Base-by-base conservation (phyloP, 2,113 vertebrate species). In the Rhinichthys klamathensis region DNA sequence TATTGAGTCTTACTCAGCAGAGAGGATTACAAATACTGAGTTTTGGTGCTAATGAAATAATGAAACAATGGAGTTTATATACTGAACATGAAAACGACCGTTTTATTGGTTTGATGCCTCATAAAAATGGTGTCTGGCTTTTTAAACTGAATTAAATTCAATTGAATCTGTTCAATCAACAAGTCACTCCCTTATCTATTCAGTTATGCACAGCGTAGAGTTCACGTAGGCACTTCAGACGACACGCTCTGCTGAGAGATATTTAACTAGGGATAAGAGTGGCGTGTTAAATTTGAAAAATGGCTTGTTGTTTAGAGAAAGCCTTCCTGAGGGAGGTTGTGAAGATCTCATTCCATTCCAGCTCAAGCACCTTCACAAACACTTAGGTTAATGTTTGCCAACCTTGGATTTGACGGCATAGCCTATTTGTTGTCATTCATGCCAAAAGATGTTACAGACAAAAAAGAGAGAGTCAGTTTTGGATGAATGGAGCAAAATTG, bases 201-300 rank as follows among this genome's bases (percentile, higher is more conserved):
- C 61, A 81, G 44, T 69, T 69, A 81, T 83, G 80, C 67, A 16
- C 27, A 51, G 25, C 6, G 2, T 16, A 83, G 12, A n/a, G 51
- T 72, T 82, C 44, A 38, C 13, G 0, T 35, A 70, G 23, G 46
- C 51, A 83, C 46, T 83, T 83, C 80, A 83, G 12, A 38, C 1
- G 3, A 6, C 49, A 41, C 1, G 27, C 79, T 81, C 41, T 81
- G n/a, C 30, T 35, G 23, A 82, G 65, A 72, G 49, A 56, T 82
- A 49, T 82, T 82, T 82, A 72, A 82, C 67, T 82, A 82, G 63
- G 65, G 63, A 72, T 11, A 72, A 32, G 67, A 82, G 80, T 58
- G 12, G 49, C 58, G 67, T 83, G 49, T 41, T 56, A 83, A 72
- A 83, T 83, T 16, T 83, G 80, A 72, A 83, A 82, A 83, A 72